Base-by-base conservation (phyloP, 2,797 vertebrate genomes). In the Chelonia mydas region DNA sequence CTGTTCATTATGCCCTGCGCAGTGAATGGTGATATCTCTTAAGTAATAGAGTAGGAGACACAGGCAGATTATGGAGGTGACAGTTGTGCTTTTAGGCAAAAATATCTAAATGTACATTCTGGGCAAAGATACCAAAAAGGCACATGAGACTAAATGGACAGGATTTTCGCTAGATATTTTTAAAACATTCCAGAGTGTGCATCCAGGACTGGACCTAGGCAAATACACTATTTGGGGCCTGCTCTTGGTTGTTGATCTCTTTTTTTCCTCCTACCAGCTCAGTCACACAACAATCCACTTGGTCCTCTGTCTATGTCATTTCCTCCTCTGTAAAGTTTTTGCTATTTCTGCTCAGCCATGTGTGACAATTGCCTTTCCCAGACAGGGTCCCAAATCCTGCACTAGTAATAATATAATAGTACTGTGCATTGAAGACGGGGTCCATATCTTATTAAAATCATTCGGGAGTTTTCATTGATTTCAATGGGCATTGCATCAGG, bases 241-340 rank as follows among this genome's bases (percentile, higher is more conserved):
- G 74, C 85, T 82, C 65, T 84, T 47, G 5, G 49, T 11, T 19
- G 16, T 6, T 6, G 3, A 41, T 41, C 47, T 0, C 12, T 85
- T 92, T 91, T 83, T 28, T 93, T 89, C 74, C 54, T 11, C 19
- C 89, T 90, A 72, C 19, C 25, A 76, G 37, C 10, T 77, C 76
- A 83, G 4, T 7, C 49, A 68, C 9, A 72, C 21, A 74, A 41
- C 3, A 92, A 72, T 79, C 79, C 1, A 41, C 84, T 55, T 88
- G 55, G 2, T 17, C 31, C 23, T 84, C 7, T 49, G 45, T 41
- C 37, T 72, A 25, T 31, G 12, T 49, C 45, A 77, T 28, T 49
- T 47, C 25, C 37, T 28, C 13, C 45, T 82, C 45, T 79, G 55
- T 47, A 82, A 81, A 77, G 1, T 1, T 37, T 55, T 81, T 80